A percentile compares a stretch with the other conserved stretches of the same genome.
These are phyloP conservation scores for Sussaba pulchella DNA, from an alignment of 2,888 invertebrate species.

Conservation along the genomic window DNA sequence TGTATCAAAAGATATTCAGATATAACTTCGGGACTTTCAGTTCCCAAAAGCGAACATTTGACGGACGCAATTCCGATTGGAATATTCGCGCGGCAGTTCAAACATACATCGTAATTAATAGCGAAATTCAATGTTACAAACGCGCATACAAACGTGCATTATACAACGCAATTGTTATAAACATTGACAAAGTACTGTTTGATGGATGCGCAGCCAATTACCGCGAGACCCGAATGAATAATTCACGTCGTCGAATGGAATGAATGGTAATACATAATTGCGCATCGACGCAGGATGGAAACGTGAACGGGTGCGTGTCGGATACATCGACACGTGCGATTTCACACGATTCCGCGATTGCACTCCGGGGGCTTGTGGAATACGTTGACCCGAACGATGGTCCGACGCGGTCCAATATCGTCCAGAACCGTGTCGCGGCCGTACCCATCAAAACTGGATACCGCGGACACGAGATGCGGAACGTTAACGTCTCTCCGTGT, in stretches of 20 bases:
- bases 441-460: constrained; percentile 28
- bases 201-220: constrained; percentile 63
- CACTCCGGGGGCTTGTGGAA: constrained; percentile 10
- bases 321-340: constrained; percentile 20
- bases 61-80: constrained; percentile 23
- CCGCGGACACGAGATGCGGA: background rate
- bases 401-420: constrained; percentile 31
- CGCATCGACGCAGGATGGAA: constrained; percentile 33
- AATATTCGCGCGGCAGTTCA: constrained; percentile 11
- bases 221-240: constrained; percentile 55
- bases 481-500: constrained; percentile 24
- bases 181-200: constrained; percentile 59
- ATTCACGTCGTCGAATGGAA: constrained; percentile 60
- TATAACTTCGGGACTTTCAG: too few species aligned
- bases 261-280: constrained; percentile 64
- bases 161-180: constrained; percentile 16
- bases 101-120: constrained; percentile 53
- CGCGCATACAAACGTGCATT: constrained; percentile 22
- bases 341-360: background rate
- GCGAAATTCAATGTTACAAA: constrained; percentile 43
- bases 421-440: constrained; percentile 4
- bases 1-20: too few species aligned
- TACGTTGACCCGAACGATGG: constrained; percentile 4
- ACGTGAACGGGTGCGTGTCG: constrained; percentile 8
- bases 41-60: too few species aligned